Base-by-base conservation (phyloP, 2,113 vertebrate genomes). In the Salvelinus sp. region DNA sequence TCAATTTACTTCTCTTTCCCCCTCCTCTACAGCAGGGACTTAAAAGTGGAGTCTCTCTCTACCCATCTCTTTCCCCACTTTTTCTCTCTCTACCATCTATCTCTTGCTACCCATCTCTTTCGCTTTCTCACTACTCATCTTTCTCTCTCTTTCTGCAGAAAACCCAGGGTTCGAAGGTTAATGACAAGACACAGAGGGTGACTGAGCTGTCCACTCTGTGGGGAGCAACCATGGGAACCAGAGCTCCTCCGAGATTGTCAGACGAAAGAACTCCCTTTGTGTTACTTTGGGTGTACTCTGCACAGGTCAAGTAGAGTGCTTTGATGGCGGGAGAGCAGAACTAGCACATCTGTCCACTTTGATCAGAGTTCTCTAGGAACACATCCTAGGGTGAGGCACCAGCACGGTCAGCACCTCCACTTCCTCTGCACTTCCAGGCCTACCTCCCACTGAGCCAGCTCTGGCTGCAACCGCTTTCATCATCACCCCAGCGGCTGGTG, bases 161-260 rank as follows among this genome's bases (percentile, higher is more conserved):
- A 88, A 91, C 83, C 1, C 77, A 83, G 75, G 86, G 27, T 76
- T 38, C 14, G 47, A 66, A 62, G 70, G 66, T 73, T n/a, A 69
- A 68, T 12, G 18, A 16, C 30, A 47, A 57, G 28, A 22, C 3
- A 65, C 22, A 10, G 20, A 14, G 28, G 75, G 30, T 12, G 57
- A 48, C 64, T 72, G 70, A 30, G 70, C 82, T 27, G 77, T 85
- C 75, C 6, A 22, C 57, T 13, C 2, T 4, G 27, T 7, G 33
- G 16, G 30, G 4, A 58, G 1, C 1, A 38, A 62, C 16, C 22
- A 72, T 63, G 70, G 64, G 63, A 4, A 66, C 14, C 28, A 50
- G 69, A 60, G 60, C 47, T 20, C 54, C 54, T 57, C 54, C 0
- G 58, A 27, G 63, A 71, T 23, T 12, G 12, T 66, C 58, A n/a